Evolutionary conservation across 2,113 vertebrate species (phyloP).

Genomic region (Oplegnathus fasciatus): DNA sequence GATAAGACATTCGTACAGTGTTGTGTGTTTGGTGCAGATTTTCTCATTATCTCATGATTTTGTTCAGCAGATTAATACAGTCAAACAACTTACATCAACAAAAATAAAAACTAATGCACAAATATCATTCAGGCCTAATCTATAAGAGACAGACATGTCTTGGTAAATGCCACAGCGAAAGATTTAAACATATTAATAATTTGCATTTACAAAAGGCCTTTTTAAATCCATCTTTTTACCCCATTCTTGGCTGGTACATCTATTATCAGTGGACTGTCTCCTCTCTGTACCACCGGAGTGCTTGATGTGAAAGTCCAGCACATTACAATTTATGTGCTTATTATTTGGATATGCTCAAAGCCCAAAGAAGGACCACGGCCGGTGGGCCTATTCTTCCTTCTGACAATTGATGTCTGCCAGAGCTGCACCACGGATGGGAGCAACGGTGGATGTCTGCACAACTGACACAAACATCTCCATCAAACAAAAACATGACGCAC

Average conservation of each 20-base stretch:
- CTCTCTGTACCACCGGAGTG: slow-evolving; percentile 3
- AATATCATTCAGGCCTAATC: neutral
- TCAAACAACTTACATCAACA: neutral
- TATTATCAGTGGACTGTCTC: slow-evolving; percentile 15
- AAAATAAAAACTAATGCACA: neutral
- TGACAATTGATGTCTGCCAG: slow-evolving; percentile 63
- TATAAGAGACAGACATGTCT: neutral
- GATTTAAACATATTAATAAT: neutral
- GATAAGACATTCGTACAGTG: neutral
- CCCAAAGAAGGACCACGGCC: slow-evolving; percentile 45
- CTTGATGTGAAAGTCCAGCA: slow-evolving; percentile 17
- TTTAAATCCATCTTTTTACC: neutral
- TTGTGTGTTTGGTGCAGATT: neutral
- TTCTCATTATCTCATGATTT: neutral
- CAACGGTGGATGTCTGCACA: slow-evolving; percentile 1
- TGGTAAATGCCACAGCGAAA: neutral
- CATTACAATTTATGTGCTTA: slow-evolving; percentile 41
- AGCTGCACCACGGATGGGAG: slow-evolving; percentile 18
- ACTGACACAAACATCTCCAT: slow-evolving; percentile 44
- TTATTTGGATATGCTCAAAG: slow-evolving; percentile 24
- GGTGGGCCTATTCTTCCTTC: slow-evolving; percentile 9
- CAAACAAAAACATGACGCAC: slow-evolving; percentile 14
- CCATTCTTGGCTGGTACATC: neutral
- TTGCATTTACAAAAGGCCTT: slow-evolving; percentile 13
- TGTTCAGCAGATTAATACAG: neutral